Conservation (phyloP, 2,797 vertebrate genomes). For the Mormyrops boulengeri region DNA sequence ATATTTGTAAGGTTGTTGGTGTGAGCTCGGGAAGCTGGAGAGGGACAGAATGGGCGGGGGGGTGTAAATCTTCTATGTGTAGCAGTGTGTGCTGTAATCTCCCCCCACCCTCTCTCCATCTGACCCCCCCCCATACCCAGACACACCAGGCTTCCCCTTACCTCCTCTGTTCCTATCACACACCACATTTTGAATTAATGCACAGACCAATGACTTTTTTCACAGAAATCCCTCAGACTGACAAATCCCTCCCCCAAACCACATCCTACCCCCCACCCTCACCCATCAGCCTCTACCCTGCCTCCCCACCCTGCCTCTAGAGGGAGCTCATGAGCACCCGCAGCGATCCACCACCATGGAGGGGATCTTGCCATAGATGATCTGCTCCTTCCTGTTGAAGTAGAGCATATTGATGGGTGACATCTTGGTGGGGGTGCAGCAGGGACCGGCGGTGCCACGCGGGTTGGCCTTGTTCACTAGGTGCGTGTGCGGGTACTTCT, state of each 20-base stretch:
- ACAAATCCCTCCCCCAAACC: conserved; percentile 22
- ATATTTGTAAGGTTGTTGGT: conserved; percentile 40
- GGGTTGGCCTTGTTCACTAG: conserved; percentile 92
- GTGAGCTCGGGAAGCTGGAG: conserved; percentile 42
- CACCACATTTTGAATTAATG: conserved; percentile 67
- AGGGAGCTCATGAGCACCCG: conserved; percentile 77
- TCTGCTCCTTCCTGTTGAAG: conserved; percentile 90
- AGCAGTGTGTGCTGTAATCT: conserved; percentile 40
- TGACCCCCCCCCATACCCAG: conserved; percentile 22
- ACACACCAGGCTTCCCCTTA: conserved; percentile 38
- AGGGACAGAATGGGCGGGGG: neutral
- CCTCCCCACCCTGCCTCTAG: neutral
- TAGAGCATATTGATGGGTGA: conserved; percentile 97
- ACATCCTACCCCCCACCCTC: neutral
- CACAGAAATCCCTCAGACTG: conserved; percentile 47
- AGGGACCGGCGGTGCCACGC: conserved; percentile 82
- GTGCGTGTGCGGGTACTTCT: conserved; percentile 93
- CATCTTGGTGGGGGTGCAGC: conserved; percentile 96
- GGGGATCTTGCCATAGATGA: conserved; percentile 95
- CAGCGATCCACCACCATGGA: conserved; percentile 97
- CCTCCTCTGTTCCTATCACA: conserved; percentile 68
- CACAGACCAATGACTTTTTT: conserved; percentile 53
- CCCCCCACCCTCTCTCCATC: conserved; percentile 44
- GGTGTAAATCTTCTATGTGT: conserved; percentile 16
- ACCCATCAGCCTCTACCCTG: neutral